These are phyloP conservation scores for Chondrosia reniformis DNA, from an alignment of 37 sponge, comb jelly and placozoan species.

Conservation along the genomic window DNA sequence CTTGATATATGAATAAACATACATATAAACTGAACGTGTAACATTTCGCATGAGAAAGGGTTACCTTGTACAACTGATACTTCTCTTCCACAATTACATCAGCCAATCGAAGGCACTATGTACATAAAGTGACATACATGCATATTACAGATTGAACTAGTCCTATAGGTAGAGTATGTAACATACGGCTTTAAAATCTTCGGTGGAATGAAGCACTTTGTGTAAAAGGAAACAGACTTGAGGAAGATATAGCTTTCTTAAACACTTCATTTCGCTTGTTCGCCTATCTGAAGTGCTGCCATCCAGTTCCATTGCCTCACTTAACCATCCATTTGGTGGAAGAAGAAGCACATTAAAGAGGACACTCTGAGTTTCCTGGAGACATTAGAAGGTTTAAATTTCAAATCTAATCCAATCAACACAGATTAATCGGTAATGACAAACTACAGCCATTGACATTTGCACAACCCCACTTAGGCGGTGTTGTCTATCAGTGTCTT, in stretches of 20 bases:
- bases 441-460: too few species aligned
- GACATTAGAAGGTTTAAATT: too few species aligned
- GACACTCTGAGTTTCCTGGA: constrained; percentile 60
- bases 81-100: constrained; percentile 73
- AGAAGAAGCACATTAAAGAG: constrained; percentile 78
- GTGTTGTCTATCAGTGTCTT: too few species aligned
- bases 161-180: not conserved
- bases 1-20: too few species aligned
- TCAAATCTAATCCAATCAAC: too few species aligned
- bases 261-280: constrained; percentile 41
- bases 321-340: constrained; percentile 81
- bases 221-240: constrained; percentile 61
- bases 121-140: not conserved
- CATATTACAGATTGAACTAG: not conserved
- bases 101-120: constrained; percentile 69
- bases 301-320: constrained; percentile 27
- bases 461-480: too few species aligned
- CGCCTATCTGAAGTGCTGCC: not conserved
- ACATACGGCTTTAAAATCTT: constrained; percentile 50
- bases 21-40: too few species aligned
- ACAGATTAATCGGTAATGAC: too few species aligned
- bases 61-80: constrained; percentile 64
- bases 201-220: constrained; percentile 59
- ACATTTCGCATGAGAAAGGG: too few species aligned
- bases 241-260: constrained; percentile 71